phyloP scores from a whole-genome alignment of 1,140 invertebrate genomes.

The Pogonomyrmex barbatus region DNA sequence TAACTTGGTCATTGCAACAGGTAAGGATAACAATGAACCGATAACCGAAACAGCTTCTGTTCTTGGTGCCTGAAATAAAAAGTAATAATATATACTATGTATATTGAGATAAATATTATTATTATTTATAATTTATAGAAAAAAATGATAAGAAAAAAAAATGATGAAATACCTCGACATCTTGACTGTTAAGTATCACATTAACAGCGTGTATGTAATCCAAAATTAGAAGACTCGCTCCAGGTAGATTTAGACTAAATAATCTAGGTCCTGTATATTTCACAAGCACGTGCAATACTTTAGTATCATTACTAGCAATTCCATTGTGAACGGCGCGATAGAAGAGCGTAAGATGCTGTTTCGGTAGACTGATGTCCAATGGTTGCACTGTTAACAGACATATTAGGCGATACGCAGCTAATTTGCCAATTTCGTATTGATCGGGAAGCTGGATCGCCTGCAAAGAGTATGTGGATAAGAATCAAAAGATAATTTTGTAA shows the following conservation, averaged over 20 bases:
- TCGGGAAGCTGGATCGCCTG: slow-evolving; percentile 88
- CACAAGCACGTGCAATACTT: slow-evolving; percentile 88
- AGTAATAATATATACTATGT: slow-evolving; percentile 5
- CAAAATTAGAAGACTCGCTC: slow-evolving; percentile 93
- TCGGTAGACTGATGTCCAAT: slow-evolving; percentile 87
- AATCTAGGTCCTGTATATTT: slow-evolving; percentile 92
- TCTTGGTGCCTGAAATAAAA: slow-evolving; percentile 90
- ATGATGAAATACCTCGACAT: slow-evolving; percentile 88
- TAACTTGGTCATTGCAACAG: slow-evolving; percentile 91
- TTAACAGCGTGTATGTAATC: slow-evolving; percentile 97
- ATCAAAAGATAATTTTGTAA: not conserved
- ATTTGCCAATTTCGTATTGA: slow-evolving; percentile 89
- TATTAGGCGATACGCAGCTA: slow-evolving; percentile 90
- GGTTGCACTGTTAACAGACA: slow-evolving; percentile 89
- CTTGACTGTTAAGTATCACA: slow-evolving; percentile 93
- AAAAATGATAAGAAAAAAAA: not conserved
- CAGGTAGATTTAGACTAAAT: slow-evolving; percentile 95
- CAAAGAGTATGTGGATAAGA: slow-evolving; percentile 62
- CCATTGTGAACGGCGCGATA: slow-evolving; percentile 95
- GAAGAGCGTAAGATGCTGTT: slow-evolving; percentile 94
- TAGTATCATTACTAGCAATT: slow-evolving; percentile 84
- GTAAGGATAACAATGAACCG: slow-evolving; percentile 94
- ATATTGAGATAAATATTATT: not conserved
- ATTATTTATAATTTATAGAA: slow-evolving; percentile 44
- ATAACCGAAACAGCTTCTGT: slow-evolving; percentile 97